Evolutionary conservation across 2,113 vertebrate species (phyloP).

Genomic region (Vimba vimba): DNA sequence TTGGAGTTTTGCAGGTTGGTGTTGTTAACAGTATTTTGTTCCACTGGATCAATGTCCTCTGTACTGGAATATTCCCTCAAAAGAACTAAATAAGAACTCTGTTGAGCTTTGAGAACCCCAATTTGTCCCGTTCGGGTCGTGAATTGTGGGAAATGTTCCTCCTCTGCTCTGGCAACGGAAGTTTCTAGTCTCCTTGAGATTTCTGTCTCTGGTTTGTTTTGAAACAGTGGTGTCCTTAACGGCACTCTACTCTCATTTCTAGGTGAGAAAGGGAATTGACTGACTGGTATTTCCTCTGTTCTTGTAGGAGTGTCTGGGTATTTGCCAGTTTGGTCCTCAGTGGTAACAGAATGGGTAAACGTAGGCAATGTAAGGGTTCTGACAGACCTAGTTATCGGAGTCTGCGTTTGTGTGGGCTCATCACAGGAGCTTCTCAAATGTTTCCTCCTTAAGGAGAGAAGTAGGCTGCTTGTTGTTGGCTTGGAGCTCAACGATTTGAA

Average conservation of each 20-base stretch:
- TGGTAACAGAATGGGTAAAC: not conserved
- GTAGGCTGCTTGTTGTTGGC: slow-evolving; percentile 73
- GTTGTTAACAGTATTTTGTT: not conserved
- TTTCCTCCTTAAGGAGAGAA: slow-evolving; percentile 71
- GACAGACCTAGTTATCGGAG: slow-evolving; percentile 29
- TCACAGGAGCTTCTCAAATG: slow-evolving; percentile 55
- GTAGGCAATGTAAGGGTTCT: slow-evolving; percentile 36
- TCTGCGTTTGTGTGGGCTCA: slow-evolving; percentile 42
- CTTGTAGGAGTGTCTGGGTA: slow-evolving; percentile 43
- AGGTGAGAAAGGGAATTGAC: slow-evolving; percentile 46
- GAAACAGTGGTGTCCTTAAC: slow-evolving; percentile 28
- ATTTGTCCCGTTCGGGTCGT: not conserved
- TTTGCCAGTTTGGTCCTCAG: slow-evolving; percentile 44
- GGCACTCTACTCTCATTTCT: slow-evolving; percentile 48
- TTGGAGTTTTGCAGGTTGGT: slow-evolving; percentile 2
- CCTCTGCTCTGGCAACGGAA: slow-evolving; percentile 8
- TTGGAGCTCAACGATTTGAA: slow-evolving; percentile 65
- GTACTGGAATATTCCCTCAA: slow-evolving; percentile 9
- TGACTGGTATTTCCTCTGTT: slow-evolving; percentile 53
- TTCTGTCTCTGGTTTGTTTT: slow-evolving; percentile 33
- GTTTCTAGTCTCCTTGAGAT: slow-evolving; percentile 50
- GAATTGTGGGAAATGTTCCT: slow-evolving; percentile 7
- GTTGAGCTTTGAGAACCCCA: not conserved
- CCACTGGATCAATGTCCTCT: not conserved
- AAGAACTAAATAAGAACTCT: not conserved